phyloP scores from a whole-genome alignment of 2,888 invertebrate species.

The Rhopalosiphum nymphaeae region DNA sequence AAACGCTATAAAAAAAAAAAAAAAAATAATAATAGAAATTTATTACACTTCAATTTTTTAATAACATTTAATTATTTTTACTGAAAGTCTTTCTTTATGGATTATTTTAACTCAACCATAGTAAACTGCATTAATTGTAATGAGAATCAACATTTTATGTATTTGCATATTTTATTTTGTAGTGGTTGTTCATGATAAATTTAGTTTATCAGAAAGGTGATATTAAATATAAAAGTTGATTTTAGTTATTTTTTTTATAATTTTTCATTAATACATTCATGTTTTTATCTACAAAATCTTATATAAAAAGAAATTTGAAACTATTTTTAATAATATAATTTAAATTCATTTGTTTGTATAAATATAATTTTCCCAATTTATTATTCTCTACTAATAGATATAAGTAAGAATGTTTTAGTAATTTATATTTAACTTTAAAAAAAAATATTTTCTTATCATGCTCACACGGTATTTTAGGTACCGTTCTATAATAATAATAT shows the following conservation, averaged over 20 bases:
- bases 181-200: not conserved
- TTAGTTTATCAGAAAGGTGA: not conserved
- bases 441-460: not conserved
- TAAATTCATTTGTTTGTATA: not conserved
- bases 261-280: no score
- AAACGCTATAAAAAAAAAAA: no score
- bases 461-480: not conserved
- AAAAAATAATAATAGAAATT: no score
- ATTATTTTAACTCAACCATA: not conserved
- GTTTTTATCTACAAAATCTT: no score
- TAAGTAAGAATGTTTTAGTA: no score
- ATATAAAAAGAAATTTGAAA: not conserved
- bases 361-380: not conserved
- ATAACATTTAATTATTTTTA: not conserved
- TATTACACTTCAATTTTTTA: no score
- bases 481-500: not conserved
- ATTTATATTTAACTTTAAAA: no score
- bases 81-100: not conserved
- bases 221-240: not conserved
- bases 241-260: no score
- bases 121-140: not conserved
- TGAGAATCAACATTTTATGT: not conserved
- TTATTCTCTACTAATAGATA: no score
- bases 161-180: not conserved
- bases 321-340: not conserved